Percentiles rank a stretch among this genome's conserved stretches.
phyloP scores from a whole-genome alignment of 1,140 invertebrate species.

The Diorhabda sublineata region DNA sequence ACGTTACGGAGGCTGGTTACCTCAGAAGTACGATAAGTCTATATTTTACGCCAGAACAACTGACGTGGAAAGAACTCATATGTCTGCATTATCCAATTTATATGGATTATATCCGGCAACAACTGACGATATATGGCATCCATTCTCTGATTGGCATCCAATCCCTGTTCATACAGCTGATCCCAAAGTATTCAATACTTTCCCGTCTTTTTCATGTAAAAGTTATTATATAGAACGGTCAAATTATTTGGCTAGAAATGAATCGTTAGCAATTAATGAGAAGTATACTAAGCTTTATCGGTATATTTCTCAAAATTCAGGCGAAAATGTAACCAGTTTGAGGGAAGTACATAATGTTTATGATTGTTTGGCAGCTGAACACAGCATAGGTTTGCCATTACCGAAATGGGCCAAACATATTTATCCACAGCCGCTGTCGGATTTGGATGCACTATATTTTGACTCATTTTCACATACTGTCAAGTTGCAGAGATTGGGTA shows the following conservation, averaged over 20 bases:
- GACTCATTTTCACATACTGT: neutral
- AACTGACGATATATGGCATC: slow-evolving; percentile 49
- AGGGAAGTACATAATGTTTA: neutral
- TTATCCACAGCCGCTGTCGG: neutral
- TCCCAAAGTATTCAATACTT: neutral
- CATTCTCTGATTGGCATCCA: slow-evolving; percentile 53
- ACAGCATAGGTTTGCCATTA: neutral
- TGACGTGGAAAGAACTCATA: slow-evolving; percentile 54
- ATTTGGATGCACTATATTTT: neutral
- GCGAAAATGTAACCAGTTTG: neutral
- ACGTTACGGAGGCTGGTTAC: slow-evolving; percentile 57
- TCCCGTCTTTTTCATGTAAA: neutral
- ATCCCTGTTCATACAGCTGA: slow-evolving; percentile 42
- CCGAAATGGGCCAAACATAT: neutral
- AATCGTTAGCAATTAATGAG: neutral
- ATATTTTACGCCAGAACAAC: slow-evolving; percentile 20
- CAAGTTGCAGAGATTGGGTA: neutral
- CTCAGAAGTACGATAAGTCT: slow-evolving; percentile 53
- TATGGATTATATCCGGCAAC: slow-evolving; percentile 53
- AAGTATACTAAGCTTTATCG: neutral
- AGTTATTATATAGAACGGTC: neutral
- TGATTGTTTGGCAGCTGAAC: neutral
- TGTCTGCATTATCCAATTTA: slow-evolving; percentile 52
- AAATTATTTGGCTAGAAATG: neutral
- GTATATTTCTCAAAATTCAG: neutral